Base-by-base conservation (phyloP, 2,113 vertebrate genomes). In the Pterophyllum scalare region DNA sequence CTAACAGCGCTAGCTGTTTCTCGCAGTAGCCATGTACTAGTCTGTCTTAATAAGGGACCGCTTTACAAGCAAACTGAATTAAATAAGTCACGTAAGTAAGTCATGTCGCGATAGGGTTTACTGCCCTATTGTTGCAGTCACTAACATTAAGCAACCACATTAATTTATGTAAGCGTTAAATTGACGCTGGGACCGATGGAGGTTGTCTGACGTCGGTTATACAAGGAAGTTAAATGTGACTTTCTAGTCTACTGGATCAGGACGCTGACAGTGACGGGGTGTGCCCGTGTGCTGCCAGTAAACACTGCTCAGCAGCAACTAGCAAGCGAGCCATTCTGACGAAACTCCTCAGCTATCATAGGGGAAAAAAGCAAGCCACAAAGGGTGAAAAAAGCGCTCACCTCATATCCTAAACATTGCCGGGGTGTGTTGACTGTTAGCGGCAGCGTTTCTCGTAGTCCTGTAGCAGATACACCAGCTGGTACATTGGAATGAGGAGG, bases 401-500 rank as follows among this genome's bases (percentile, higher is more conserved):
- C 89, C 92, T 89, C 80, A 80, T 54, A 60, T 14, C 7, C 17
- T 24, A 75, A 43, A 72, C 72, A 60, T 2, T 56, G 59, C 24
- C 91, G 62, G 70, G 52, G 72, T 56, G 11, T 19, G 72, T 4
- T 22, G 83, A 67, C 54, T 46, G 70, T 12, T 61, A 3, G 62
- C 17, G 12, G 52, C 64, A 58, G 81, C 14, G 20, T 62, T 75
- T 43, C 56, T 80, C 82, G 31, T 75, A 35, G 76, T 20, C 22
- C n/a, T 52, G 76, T 9, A 59, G 77, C 40, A 72, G 62, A 75
- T 70, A 56, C 59, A 91, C 59, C 88, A 87, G 87, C 86, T 90
- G 89, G 86, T 74, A 24, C 79, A 79, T n/a, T 35, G 79, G 82
- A 93, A 75, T 86, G 80, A 90, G 82, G 77, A 56, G 92, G 94